Base-by-base conservation (phyloP, 37 sponge, comb jelly and placozoan genomes). In the Tethya wilhelma region DNA sequence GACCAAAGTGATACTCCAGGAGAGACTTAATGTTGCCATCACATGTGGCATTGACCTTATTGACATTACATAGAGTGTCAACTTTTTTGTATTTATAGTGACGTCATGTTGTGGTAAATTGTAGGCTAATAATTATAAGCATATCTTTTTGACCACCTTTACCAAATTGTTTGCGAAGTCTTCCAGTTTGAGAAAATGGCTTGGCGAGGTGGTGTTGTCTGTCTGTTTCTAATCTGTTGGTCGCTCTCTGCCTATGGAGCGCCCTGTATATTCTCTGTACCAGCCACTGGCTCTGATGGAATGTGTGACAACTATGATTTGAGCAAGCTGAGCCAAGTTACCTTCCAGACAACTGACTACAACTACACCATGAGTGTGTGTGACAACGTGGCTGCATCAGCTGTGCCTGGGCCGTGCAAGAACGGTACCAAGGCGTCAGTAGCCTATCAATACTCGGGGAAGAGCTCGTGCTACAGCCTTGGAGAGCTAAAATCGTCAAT, bases 11-110 rank as follows among this genome's bases (percentile, higher is more conserved):
- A 39, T 79, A 8, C 78, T 97, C 26, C 71, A 73, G 30, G 89
- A 84, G 5, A 78, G 92, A 58, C 64, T 97, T 11, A 46, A 81
- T 4, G 64, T 97, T 33, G 89, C 89, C 40, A 72, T 97, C 39
- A 81, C 87, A 0, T 93, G 88, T 79, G 97, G 97, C 7, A 81
- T 82, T 72, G 79, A 67, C 14, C 33, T 78, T 14, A 57, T 86
- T 19, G 86, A 86, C n/a, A 64, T 86, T 56, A 78, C 86, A 59
- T 86, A 63, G 71, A 11, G n/a, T n/a, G n/a, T n/a, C n/a, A n/a
- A n/a, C n/a, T n/a, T n/a, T n/a, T n/a, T n/a, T n/a, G n/a, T n/a
- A n/a, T n/a, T n/a, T n/a, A n/a, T n/a, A n/a, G n/a, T n/a, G n/a
- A n/a, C n/a, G n/a, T n/a, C n/a, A n/a, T n/a, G n/a, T n/a, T n/a